Conservation (phyloP, 2,888 invertebrate genomes). For the Mechanitis mazaeus region DNA sequence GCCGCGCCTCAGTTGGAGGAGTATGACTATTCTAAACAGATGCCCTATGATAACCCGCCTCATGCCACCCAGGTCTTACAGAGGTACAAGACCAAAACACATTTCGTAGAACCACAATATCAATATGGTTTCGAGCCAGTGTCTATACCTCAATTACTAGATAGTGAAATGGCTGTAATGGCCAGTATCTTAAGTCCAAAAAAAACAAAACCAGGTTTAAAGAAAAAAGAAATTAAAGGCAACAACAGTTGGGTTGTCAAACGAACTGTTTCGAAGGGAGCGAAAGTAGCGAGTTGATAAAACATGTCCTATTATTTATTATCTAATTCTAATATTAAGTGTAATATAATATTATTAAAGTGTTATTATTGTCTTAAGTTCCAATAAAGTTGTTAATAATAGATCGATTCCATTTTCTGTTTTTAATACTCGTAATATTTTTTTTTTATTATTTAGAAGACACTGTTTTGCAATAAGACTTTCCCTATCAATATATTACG, state of each 20-base stretch:
- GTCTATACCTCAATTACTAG: conserved; percentile 53
- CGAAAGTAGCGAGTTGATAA: conserved; percentile 61
- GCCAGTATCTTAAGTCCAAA: conserved; percentile 60
- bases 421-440: conserved; percentile 2
- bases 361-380: conserved; percentile 18
- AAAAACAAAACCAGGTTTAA: conserved; percentile 59
- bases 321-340: conserved; percentile 31
- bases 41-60: conserved; percentile 52
- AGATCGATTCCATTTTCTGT: conserved; percentile 10
- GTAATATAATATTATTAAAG: conserved; percentile 37
- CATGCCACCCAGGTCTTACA: conserved; percentile 51
- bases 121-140: conserved; percentile 72
- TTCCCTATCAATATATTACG: conserved; percentile 68
- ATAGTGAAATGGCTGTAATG: conserved; percentile 65
- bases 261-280: conserved; percentile 59
- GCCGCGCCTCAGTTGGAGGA: conserved; percentile 47
- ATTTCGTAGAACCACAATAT: conserved; percentile 67
- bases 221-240: conserved; percentile 68
- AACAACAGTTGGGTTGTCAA: conserved; percentile 62
- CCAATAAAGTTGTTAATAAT: conserved; percentile 9
- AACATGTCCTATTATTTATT: conserved; percentile 47
- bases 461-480: conserved; percentile 52
- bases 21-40: conserved; percentile 52
- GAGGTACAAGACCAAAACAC: conserved; percentile 49
- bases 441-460: conserved; percentile 10